Evolutionary conservation across 2,888 invertebrate genomes (phyloP).

Genomic region (Anthrax anthrax): DNA sequence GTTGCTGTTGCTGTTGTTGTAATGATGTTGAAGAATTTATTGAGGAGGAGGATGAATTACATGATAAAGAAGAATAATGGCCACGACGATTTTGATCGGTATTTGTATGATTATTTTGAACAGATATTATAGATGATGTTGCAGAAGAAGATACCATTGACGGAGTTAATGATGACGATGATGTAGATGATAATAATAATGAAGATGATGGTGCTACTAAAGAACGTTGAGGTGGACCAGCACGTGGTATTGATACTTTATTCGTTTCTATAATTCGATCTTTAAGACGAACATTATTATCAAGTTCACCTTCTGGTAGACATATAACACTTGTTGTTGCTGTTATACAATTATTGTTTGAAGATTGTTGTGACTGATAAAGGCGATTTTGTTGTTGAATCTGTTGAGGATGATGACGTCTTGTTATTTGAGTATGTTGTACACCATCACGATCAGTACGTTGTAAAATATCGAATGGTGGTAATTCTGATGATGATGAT

Average conservation of each 20-base stretch:
- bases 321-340: constrained; percentile 5
- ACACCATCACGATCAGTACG: constrained; percentile 19
- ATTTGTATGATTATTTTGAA: constrained; percentile 8
- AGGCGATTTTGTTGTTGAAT: constrained; percentile 3
- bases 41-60: constrained; percentile 2
- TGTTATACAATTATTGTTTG: constrained; percentile 3
- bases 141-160: constrained; percentile 9
- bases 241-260: constrained; percentile 15
- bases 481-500: constrained; percentile 3
- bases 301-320: constrained; percentile 9
- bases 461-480: constrained; percentile 17
- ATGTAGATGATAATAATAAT: constrained; percentile 15
- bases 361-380: constrained; percentile 8
- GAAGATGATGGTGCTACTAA: neutral
- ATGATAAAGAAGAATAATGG: neutral
- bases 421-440: constrained; percentile 27
- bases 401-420: constrained; percentile 18
- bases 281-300: constrained; percentile 11
- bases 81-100: constrained; percentile 6
- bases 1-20: neutral
- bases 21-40: neutral
- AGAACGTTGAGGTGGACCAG: constrained; percentile 9
- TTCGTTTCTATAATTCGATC: constrained; percentile 8
- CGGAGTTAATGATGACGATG: constrained; percentile 14
- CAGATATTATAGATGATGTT: constrained; percentile 3